These are phyloP conservation scores for Meteorus cinctellus DNA, from an alignment of 2,888 invertebrate species.

Conservation along the genomic window DNA sequence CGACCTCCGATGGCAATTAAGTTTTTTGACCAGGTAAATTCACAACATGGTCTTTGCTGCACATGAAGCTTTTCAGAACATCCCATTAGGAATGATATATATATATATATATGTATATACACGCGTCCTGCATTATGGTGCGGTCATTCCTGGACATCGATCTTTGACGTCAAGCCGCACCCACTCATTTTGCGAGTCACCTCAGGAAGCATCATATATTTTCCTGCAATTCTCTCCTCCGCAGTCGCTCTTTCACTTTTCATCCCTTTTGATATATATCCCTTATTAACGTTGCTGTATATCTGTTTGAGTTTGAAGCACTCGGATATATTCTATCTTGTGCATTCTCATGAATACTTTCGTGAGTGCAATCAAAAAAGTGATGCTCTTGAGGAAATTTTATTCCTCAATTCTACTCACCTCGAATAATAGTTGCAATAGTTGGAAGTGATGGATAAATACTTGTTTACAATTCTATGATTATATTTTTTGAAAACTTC, in stretches of 20 bases:
- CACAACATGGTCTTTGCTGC: neutral
- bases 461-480: neutral
- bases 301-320: neutral
- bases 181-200: slow-evolving; percentile 45
- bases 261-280: neutral
- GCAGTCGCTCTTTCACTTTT: slow-evolving; percentile 1
- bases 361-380: neutral
- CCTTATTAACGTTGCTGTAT: neutral
- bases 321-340: neutral
- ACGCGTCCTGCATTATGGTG: slow-evolving; percentile 26
- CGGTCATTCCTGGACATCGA: slow-evolving; percentile 52
- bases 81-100: neutral
- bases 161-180: slow-evolving; percentile 51
- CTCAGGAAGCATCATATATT: slow-evolving; percentile 27
- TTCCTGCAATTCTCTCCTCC: neutral
- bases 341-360: neutral
- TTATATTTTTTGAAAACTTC: neutral
- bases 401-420: neutral
- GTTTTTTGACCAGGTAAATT: slow-evolving; percentile 9
- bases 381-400: neutral
- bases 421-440: neutral
- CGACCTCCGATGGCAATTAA: neutral
- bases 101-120: slow-evolving; percentile 2
- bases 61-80: neutral
- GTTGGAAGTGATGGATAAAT: neutral